phyloP scores from a whole-genome alignment of 2,113 vertebrate species.

The Sclerurus mexicanus region DNA sequence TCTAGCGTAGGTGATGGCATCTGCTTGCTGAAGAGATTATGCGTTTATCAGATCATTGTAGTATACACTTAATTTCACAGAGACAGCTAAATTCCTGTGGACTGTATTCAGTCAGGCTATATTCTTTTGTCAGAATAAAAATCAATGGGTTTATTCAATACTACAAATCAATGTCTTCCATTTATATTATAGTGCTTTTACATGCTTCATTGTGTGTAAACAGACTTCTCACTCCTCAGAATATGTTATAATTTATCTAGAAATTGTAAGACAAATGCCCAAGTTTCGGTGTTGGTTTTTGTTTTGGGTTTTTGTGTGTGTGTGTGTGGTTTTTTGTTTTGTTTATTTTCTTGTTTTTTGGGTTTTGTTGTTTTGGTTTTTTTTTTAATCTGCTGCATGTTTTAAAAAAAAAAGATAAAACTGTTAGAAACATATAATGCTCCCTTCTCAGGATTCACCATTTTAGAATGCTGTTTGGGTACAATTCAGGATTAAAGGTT shows the following conservation, averaged over 20 bases:
- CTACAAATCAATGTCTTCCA: background rate
- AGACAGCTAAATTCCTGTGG: background rate
- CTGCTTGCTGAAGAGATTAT: background rate
- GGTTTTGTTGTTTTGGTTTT: background rate
- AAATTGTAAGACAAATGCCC: background rate
- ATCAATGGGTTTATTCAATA: background rate
- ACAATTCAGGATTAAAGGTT: background rate
- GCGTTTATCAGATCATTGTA: background rate
- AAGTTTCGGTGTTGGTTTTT: background rate
- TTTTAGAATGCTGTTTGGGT: background rate
- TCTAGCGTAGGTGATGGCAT: background rate
- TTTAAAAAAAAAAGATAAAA: background rate
- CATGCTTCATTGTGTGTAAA: background rate
- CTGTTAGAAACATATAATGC: accelerated
- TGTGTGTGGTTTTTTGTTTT: no score
- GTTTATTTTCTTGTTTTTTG: no score
- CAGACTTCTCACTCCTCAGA: background rate
- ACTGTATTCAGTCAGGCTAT: background rate
- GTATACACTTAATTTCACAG: background rate
- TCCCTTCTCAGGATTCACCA: background rate
- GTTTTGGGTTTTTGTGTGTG: no score
- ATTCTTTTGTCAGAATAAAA: background rate
- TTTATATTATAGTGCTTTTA: background rate
- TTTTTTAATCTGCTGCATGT: background rate
- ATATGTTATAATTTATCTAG: background rate